Evolutionary conservation across 2,797 vertebrate genomes (phyloP).

Genomic region (Microctenopoma lineatum): DNA sequence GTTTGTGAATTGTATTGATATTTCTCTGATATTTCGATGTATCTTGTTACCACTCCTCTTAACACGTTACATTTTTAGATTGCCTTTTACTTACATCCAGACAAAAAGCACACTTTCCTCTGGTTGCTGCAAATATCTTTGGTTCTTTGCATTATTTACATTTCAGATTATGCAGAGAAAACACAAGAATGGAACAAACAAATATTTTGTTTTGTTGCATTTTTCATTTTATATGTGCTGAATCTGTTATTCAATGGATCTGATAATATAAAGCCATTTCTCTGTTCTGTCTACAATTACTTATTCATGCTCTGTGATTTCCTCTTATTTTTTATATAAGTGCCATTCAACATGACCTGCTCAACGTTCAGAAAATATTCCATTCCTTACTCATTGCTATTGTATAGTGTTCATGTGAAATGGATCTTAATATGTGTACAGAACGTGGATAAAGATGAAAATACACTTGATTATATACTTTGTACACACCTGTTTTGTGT

Average conservation of each 20-base stretch:
- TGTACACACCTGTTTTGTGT: conserved; percentile 82
- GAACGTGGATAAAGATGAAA: conserved; percentile 88
- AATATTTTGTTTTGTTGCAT: conserved; percentile 72
- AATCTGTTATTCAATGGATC: conserved; percentile 75
- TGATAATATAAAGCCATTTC: conserved; percentile 80
- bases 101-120: conserved; percentile 76
- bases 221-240: conserved; percentile 81
- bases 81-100: conserved; percentile 74
- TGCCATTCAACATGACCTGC: conserved; percentile 83
- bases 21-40: conserved; percentile 86
- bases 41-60: conserved; percentile 85
- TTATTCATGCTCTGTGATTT: conserved; percentile 79
- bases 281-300: conserved; percentile 77
- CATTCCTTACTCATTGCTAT: conserved; percentile 89
- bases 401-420: conserved; percentile 91
- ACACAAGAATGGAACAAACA: conserved; percentile 68
- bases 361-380: conserved; percentile 82
- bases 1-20: conserved; percentile 89
- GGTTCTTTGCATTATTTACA: conserved; percentile 69
- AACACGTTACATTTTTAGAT: conserved; percentile 76
- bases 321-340: conserved; percentile 80
- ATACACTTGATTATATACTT: conserved; percentile 92
- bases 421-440: conserved; percentile 89
- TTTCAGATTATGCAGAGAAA: conserved; percentile 70
- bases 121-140: conserved; percentile 69